These are phyloP conservation scores for Phymastichus coffea DNA, from an alignment of 1,140 invertebrate species.

Conservation along the genomic window DNA sequence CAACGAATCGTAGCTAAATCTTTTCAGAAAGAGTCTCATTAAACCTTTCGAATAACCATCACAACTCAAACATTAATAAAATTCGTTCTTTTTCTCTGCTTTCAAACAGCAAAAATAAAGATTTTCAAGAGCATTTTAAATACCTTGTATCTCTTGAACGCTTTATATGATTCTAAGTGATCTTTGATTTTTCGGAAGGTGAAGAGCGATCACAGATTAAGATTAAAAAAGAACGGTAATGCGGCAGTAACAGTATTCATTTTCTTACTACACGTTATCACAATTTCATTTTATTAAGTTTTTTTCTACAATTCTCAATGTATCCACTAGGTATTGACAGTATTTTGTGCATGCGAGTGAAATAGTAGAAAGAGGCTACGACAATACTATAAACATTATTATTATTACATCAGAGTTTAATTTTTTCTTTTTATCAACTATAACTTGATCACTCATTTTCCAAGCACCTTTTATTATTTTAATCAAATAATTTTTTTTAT, in stretches of 20 bases:
- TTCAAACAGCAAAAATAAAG: too few relatives aligned
- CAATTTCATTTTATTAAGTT: constrained; percentile 9
- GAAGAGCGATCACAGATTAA: constrained; percentile 6
- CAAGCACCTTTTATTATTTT: constrained; percentile 11
- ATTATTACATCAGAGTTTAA: constrained; percentile 7
- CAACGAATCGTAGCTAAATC: background rate
- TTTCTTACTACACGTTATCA: constrained; percentile 21
- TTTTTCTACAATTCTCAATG: constrained; percentile 1
- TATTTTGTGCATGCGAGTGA: constrained; percentile 22
- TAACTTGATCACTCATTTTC: background rate
- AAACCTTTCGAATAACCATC: background rate
- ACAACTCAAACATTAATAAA: constrained; percentile 1
- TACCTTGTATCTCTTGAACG: background rate
- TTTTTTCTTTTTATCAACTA: constrained; percentile 11
- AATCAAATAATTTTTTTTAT: background rate
- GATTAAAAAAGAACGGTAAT: too few relatives aligned
- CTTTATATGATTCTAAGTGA: background rate
- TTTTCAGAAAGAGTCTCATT: background rate
- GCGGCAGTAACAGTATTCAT: constrained; percentile 15
- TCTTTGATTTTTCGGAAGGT: constrained; percentile 9
- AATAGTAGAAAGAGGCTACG: constrained; percentile 15
- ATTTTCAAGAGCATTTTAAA: constrained; percentile 2
- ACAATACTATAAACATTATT: constrained; percentile 1
- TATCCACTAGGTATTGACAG: constrained; percentile 17
- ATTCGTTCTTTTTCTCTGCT: background rate